These are phyloP conservation scores for Clarias laeviceps DNA, from an alignment of 2,797 vertebrate genomes.

Conservation along the genomic window DNA sequence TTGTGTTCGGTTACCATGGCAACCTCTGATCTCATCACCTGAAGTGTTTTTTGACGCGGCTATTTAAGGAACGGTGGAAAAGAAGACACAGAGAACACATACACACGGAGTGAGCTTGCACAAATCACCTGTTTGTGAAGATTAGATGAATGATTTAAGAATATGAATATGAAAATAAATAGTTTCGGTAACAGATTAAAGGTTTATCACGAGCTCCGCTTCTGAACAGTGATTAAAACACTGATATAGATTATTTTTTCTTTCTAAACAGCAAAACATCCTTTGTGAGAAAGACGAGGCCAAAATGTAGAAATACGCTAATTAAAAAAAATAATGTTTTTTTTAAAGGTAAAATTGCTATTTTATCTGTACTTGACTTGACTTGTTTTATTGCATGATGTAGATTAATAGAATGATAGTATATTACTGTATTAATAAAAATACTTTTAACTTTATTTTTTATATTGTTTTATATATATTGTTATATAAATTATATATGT, in stretches of 20 bases:
- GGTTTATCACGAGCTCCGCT: background rate
- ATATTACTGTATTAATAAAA: background rate
- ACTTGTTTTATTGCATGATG: background rate
- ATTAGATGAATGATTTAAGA: background rate
- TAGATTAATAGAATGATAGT: too few relatives aligned
- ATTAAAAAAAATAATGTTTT: background rate
- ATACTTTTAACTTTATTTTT: too few relatives aligned
- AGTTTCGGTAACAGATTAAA: background rate
- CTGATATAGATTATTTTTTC: background rate
- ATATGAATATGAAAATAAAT: background rate
- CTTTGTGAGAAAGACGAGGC: background rate
- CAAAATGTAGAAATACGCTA: background rate
- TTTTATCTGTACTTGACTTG: background rate
- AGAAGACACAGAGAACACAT: slow-evolving; percentile 15
- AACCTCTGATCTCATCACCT: slow-evolving; percentile 73
- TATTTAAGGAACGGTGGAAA: slow-evolving; percentile 51
- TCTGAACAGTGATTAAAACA: background rate
- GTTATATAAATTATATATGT: too few relatives aligned
- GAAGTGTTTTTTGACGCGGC: slow-evolving; percentile 54
- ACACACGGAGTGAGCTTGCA: background rate
- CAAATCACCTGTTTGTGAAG: slow-evolving; percentile 23
- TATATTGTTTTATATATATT: too few relatives aligned
- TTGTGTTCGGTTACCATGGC: slow-evolving; percentile 85
- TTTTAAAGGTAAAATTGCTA: background rate
- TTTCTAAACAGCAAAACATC: background rate